Evolutionary conservation across 2,113 vertebrate genomes (phyloP), one percentile per base, ranked within the genome.

Genomic region (Triplophysa rosa): DNA sequence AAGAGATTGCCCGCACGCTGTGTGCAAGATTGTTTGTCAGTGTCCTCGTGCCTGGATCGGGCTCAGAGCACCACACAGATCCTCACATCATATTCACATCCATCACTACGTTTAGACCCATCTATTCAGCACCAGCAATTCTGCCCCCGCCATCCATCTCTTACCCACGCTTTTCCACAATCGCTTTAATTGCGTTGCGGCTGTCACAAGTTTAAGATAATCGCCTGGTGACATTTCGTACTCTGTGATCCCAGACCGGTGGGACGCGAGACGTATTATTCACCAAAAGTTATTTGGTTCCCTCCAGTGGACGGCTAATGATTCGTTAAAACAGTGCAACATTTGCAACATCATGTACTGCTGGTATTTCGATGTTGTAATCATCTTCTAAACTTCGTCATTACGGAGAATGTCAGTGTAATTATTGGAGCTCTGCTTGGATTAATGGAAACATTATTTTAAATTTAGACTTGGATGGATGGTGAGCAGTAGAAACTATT

Each of bases 191-290:
- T 63, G 61, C 52, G 40, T 5, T 33, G 16, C 54, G 3, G 81
- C 70, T 82, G 78, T 63, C 33, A 26, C 17, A 49, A 84, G 72
- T 81, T 29, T 71, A 81, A 80, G 49, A 82, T 83, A 84, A 88
- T 75, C 76, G 40, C 76, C 84, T 66, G 26, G 13, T 80, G 52
- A 90, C 76, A 17, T 56, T n/a, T 89, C 81, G 65, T 84, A 67
- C 75, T 73, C 29, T 1, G 49, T 61, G 79, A 87, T 87, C 86
- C 82, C 86, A 88, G 87, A 90, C 65, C 71, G 12, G 24, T 40
- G 85, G 86, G 84, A 86, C n/a, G 81, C 56, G 81, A 68, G 74
- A 89, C 80, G 26, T 82, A 89, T 89, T 87, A 90, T 90, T 91
- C 67, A 87, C 88, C 81, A 89, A 80, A 40, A 17, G 23, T 47